Percentiles rank a stretch among this genome's conserved stretches.
Evolutionary conservation across 2,113 vertebrate genomes (phyloP).

Genomic region (Engystomops pustulosus): DNA sequence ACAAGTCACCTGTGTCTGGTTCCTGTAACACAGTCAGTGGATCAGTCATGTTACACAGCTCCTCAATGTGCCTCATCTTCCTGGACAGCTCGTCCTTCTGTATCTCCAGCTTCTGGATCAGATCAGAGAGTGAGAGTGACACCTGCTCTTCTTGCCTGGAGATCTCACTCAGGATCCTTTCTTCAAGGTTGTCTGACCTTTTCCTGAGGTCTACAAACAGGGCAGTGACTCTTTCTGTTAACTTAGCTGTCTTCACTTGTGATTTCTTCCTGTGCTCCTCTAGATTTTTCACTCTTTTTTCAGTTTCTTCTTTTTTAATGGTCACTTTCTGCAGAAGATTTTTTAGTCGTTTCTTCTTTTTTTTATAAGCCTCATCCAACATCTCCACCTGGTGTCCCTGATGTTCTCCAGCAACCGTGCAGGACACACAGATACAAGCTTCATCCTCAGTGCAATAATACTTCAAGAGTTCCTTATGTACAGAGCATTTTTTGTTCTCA

Average conservation of each 20-base stretch:
- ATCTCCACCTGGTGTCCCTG: background rate
- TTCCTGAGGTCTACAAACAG: background rate
- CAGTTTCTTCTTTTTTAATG: background rate
- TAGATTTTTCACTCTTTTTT: background rate
- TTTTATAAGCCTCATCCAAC: conserved; percentile 1
- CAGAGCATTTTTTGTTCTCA: background rate
- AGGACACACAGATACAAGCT: background rate
- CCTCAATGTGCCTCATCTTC: background rate
- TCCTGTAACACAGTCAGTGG: no score
- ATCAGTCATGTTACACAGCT: no score
- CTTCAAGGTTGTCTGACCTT: background rate
- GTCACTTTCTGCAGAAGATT: background rate
- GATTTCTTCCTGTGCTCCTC: background rate
- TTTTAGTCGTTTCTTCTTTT: background rate
- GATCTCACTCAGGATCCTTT: background rate
- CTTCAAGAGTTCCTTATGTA: background rate
- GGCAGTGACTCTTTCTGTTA: background rate
- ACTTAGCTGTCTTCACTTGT: background rate
- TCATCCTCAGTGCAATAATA: background rate
- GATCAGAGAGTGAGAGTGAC: background rate
- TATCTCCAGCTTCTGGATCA: background rate
- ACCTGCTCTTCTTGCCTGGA: background rate
- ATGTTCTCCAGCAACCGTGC: background rate
- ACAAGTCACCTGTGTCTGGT: no score
- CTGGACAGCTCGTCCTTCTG: background rate